Base-by-base conservation (phyloP, 2,113 vertebrate genomes). In the Hemicordylus capensis region DNA sequence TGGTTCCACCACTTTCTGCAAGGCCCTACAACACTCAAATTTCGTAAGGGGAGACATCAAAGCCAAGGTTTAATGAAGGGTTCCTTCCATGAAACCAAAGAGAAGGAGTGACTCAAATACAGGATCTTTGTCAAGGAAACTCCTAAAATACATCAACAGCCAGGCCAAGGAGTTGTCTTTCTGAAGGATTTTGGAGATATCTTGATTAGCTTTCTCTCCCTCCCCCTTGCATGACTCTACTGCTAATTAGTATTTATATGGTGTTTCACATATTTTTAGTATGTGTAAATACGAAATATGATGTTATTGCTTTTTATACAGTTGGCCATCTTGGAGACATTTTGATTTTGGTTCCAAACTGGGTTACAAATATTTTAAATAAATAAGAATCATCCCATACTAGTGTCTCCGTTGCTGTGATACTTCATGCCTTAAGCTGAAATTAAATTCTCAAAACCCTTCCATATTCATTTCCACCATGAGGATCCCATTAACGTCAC, bases 401-500 rank as follows among this genome's bases (percentile, higher is more conserved):
- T n/a, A 26, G 2, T 39, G 59, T 6, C 20, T 89, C 34, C 46
- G 67, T 78, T 85, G 87, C 72, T 87, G 87, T 88, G 84, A 39
- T 54, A 87, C 31, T 34, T 0, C 0, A 51, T 44, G 81, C 76
- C 83, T 86, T 89, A 89, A 89, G 81, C 92, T 92, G 89, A 90
- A 89, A 89, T 90, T 90, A 77, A 22, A 85, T 88, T 85, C 86
- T 12, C 1, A 83, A 83, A 58, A 28, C 17, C 42, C 70, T 12
- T 5, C 4, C 26, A 31, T 31, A 2, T 4, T 79, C 73, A 84
- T 91, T 91, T 87, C 88, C 89, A 72, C 85, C 86, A 91, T 80
- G 84, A 63, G 86, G 90, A 77, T 93, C 87, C 88, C 82, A 94
- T 94, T 94, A 93, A 87, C 84, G 84, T 93, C 92, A 93, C 92